These are phyloP conservation scores for Synanthedon tipuliformis DNA, from an alignment of 2,888 invertebrate genomes.

Conservation along the genomic window DNA sequence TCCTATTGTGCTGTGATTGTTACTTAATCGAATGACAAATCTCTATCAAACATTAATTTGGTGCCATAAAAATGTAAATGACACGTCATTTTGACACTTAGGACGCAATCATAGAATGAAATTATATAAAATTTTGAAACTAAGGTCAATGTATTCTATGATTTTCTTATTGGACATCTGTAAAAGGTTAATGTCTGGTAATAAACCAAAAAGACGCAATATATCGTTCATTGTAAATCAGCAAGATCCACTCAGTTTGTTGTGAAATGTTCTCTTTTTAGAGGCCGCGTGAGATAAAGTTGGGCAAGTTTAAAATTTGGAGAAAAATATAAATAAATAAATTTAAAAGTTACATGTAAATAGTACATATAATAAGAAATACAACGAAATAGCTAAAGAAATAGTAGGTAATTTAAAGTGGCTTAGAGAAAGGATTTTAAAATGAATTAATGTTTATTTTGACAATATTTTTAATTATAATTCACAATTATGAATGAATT, in stretches of 20 bases:
- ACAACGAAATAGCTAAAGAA: no score
- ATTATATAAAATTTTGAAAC: constrained; percentile 7
- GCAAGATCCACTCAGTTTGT: background rate
- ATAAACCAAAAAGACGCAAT: background rate
- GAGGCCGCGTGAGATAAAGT: no score
- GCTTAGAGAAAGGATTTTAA: no score
- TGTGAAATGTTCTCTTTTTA: background rate
- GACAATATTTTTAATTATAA: no score
- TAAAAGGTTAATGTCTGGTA: constrained; percentile 1
- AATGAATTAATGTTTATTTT: no score
- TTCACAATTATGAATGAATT: no score
- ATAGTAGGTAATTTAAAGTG: no score
- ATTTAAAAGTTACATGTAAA: no score
- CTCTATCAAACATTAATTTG: constrained; percentile 15
- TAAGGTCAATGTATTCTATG: background rate
- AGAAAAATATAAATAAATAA: no score
- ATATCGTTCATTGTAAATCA: background rate
- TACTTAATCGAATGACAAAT: constrained; percentile 22
- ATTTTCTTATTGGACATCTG: background rate
- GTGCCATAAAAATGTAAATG: constrained; percentile 32
- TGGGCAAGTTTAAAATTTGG: no score
- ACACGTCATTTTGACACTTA: constrained; percentile 20
- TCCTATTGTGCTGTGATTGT: constrained; percentile 4
- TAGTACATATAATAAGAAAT: no score
- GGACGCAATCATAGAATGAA: constrained; percentile 15